These are phyloP conservation scores for Prosapia bicincta DNA, from an alignment of 2,888 invertebrate species.

Conservation along the genomic window DNA sequence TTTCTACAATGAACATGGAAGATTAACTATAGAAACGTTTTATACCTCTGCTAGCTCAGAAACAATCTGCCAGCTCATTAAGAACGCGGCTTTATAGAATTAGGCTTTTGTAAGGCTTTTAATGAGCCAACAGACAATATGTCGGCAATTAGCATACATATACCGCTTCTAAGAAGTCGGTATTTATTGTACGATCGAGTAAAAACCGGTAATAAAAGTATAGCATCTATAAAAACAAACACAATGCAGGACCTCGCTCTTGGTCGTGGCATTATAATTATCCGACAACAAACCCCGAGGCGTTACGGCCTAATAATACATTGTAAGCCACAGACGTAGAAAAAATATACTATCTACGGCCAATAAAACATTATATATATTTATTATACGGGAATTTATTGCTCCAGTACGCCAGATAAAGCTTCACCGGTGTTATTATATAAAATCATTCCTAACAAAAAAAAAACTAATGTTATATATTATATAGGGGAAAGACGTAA, in stretches of 20 bases:
- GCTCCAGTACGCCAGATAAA: neutral
- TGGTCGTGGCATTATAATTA: slow-evolving; percentile 18
- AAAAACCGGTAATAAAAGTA: slow-evolving; percentile 21
- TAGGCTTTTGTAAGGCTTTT: neutral
- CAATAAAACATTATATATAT: slow-evolving; percentile 26
- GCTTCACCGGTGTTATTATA: slow-evolving; percentile 15
- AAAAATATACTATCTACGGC: slow-evolving; percentile 15
- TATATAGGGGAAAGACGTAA: neutral
- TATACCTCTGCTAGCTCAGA: too few relatives aligned
- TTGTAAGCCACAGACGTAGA: neutral
- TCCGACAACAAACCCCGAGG: neutral
- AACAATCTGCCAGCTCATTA: too few relatives aligned
- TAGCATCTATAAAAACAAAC: slow-evolving; percentile 16
- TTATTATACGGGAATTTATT: slow-evolving; percentile 7
- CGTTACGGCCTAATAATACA: neutral
- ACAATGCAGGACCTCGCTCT: slow-evolving; percentile 10
- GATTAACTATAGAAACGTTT: too few relatives aligned
- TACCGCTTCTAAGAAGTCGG: neutral
- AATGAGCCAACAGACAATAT: neutral
- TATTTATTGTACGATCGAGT: neutral
- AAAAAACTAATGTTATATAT: slow-evolving; percentile 8
- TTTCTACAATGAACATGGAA: too few relatives aligned
- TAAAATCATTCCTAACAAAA: slow-evolving; percentile 10
- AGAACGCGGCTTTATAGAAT: neutral
- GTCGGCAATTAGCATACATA: neutral